Percentiles rank a stretch among this genome's conserved stretches.
Conservation (phyloP, 2,113 vertebrate genomes). For the Paedocypris sp. region DNA sequence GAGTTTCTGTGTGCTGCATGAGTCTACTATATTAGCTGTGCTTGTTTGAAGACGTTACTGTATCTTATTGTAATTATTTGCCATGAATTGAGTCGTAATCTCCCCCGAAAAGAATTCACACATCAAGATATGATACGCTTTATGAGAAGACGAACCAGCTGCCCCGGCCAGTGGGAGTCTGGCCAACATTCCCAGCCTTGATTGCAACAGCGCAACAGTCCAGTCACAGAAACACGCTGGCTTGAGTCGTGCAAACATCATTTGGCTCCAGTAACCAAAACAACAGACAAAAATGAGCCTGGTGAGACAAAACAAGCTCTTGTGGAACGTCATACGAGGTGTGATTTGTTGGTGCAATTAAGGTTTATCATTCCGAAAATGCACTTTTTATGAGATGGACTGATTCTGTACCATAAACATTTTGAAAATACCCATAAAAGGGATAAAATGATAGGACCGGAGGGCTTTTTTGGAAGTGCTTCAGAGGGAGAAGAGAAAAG, state of each 20-base stretch:
- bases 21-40: too few species aligned
- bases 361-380: constrained; percentile 32
- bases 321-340: constrained; percentile 22
- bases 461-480: constrained; percentile 27
- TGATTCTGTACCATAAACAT: constrained; percentile 19
- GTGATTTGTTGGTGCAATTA: constrained; percentile 37
- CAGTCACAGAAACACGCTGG: constrained; percentile 8
- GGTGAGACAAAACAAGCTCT: constrained; percentile 23
- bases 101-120: neutral
- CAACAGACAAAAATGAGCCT: constrained; percentile 13
- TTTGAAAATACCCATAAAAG: constrained; percentile 32
- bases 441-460: constrained; percentile 34
- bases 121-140: constrained; percentile 54
- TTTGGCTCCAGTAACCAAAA: constrained; percentile 24
- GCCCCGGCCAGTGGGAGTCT: constrained; percentile 39
- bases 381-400: constrained; percentile 29
- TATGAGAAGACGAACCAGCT: constrained; percentile 62
- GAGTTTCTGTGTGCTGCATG: too few species aligned
- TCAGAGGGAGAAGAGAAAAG: constrained; percentile 20
- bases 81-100: too few species aligned
- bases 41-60: too few species aligned
- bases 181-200: constrained; percentile 21
- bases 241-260: constrained; percentile 39
- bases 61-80: too few species aligned
- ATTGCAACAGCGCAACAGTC: neutral